phyloP scores from a whole-genome alignment of 2,888 invertebrate genomes.

The Trilocha varians region DNA sequence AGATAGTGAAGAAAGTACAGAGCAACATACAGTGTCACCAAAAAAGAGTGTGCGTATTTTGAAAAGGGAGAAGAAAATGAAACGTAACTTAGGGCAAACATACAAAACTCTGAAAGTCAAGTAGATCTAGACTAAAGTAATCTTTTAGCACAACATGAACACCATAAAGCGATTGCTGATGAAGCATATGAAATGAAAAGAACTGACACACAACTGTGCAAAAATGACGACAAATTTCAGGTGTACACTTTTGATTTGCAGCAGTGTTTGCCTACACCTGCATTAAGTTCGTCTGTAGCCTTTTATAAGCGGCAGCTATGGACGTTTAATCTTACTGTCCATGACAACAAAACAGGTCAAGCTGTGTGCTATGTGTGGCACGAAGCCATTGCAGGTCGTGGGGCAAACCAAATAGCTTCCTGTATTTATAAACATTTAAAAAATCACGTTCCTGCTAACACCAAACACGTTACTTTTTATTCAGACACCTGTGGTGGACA shows the following conservation, averaged over 20 bases:
- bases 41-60: conserved; percentile 1
- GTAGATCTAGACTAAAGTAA: background rate
- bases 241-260: too few relatives aligned
- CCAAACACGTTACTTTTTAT: conserved; percentile 10
- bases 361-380: conserved; percentile 10
- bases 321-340: conserved; percentile 8
- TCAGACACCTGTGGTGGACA: conserved; percentile 13
- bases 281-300: background rate
- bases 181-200: conserved; percentile 5
- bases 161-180: conserved; percentile 5
- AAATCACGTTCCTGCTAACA: conserved; percentile 1
- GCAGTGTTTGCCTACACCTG: too few relatives aligned
- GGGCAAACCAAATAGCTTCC: conserved; percentile 17
- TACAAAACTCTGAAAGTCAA: background rate
- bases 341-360: conserved; percentile 8
- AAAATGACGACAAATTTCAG: too few relatives aligned
- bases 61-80: conserved; percentile 2
- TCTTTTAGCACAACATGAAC: conserved; percentile 4
- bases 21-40: too few relatives aligned
- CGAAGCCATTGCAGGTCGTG: conserved; percentile 6
- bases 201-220: conserved; percentile 2
- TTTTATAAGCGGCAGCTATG: conserved; percentile 7
- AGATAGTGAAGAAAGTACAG: too few relatives aligned
- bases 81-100: conserved; percentile 7
- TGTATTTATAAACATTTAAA: conserved; percentile 10